Evolutionary conservation across 2,888 invertebrate species (phyloP), one percentile per base, ranked within the genome.

Genomic region (Phengaris alcon): DNA sequence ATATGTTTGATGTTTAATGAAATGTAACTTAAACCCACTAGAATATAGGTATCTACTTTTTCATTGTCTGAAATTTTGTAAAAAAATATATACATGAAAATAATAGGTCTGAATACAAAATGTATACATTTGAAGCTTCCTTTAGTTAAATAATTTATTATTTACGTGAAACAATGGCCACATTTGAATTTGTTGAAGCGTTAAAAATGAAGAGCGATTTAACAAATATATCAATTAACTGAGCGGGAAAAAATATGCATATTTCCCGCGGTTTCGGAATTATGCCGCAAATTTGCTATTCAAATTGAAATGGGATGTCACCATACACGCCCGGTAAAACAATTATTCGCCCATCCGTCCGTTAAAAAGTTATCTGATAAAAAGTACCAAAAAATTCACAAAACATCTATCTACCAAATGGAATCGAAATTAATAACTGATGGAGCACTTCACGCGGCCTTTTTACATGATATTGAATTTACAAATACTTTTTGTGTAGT

Each of bases 261-360:
- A 86, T 81, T 79, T 81, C 79, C 80, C 77, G 80, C 82, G 81
- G 82, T 82, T 82, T 84, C 80, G 81, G 84, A 86, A 85, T 84
- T 85, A 85, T 85, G 83, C 86, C 82, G 81, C 81, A 80, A 81
- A 83, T 83, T 84, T 84, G 82, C 79, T 76, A 84, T 84, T 83
- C 85, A 83, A 85, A 87, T 87, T 85, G 82, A 84, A 84, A 85
- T 85, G 83, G 83, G 81, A 81, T 82, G 84, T 84, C 84, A 85
- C 80, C 81, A 79, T 52, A 55, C 77, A 82, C 82, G 77, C 75
- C 74, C 83, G 80, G 84, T 84, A 83, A 84, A 85, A 83, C 84
- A 87, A 87, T 87, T 86, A 86, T 82, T 83, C 83, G 82, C 80
- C 81, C 82, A 85, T 85, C 82, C 83, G 82, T 77, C 79, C 74